Conservation (phyloP, 2,797 vertebrate genomes). For the Carapus acus region DNA sequence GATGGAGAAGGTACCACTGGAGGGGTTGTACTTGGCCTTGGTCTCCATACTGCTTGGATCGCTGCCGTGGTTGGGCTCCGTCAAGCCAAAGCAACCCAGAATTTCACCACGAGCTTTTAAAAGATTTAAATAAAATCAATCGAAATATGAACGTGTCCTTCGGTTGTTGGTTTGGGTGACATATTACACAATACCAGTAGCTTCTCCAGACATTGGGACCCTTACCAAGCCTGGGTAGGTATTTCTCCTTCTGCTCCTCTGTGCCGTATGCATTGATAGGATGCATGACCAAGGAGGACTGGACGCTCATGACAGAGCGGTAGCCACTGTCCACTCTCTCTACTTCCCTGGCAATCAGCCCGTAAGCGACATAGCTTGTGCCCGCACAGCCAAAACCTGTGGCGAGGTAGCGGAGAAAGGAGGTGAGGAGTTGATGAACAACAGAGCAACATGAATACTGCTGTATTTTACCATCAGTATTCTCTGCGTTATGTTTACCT, state of each 20-base stretch:
- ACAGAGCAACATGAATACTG: too few relatives aligned
- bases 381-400: slow-evolving; percentile 87
- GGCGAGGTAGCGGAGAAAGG: neutral
- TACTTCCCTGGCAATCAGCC: slow-evolving; percentile 82
- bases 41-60: slow-evolving; percentile 86
- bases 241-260: slow-evolving; percentile 81
- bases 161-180: neutral
- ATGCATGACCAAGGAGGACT: slow-evolving; percentile 90
- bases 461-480: neutral
- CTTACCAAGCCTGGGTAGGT: slow-evolving; percentile 80
- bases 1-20: slow-evolving; percentile 77
- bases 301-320: slow-evolving; percentile 85
- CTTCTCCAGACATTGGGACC: neutral
- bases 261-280: slow-evolving; percentile 82
- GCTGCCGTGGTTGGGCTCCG: slow-evolving; percentile 87
- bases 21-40: slow-evolving; percentile 75
- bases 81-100: slow-evolving; percentile 86
- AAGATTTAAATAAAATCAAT: neutral
- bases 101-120: slow-evolving; percentile 78
- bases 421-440: neutral
- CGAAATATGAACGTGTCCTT: neutral
- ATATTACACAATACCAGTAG: neutral
- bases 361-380: slow-evolving; percentile 83
- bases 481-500: slow-evolving; percentile 60
- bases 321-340: slow-evolving; percentile 89